Evolutionary conservation across 2,113 vertebrate genomes (phyloP), one percentile per base, ranked within the genome.

Genomic region (Osmerus mordax): DNA sequence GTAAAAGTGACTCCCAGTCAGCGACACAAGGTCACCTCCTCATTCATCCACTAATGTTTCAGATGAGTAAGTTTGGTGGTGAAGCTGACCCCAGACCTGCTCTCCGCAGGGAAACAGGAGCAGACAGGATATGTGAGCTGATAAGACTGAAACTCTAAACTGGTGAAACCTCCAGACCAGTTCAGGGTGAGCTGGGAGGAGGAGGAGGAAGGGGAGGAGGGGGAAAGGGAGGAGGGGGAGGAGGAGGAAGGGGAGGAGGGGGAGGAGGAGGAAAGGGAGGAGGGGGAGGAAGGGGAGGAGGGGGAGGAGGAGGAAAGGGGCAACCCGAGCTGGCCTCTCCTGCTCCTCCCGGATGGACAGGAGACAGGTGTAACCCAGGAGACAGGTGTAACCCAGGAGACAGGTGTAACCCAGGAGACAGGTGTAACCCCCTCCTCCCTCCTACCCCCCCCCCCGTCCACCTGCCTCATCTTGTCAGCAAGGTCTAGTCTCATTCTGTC

Each of bases 101-200:
- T 65, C 63, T 78, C 67, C 77, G 74, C 69, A 41, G 72, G 75
- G 76, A 79, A 68, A 23, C 71, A 29, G 72, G 78, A 69, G 70
- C 18, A 78, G 61, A 77, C 79, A 73, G 65, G 87, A 88, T 83
- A 89, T 80, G 81, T 81, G 87, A 89, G 80, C 74, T 77, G 88
- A 91, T 89, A 89, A 86, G 83, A 76, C 71, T 87, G 90, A 91
- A 90, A 92, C 85, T 77, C 78, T 76, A 88, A 83, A 77, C 84
- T 79, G 74, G 76, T 67, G 58, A 71, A 84, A 74, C 74, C 81
- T 74, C 67, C 65, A 36, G 81, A 81, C 66, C 66, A 74, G 66
- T 36, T 53, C 36, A 79, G 73, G 80, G 77, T 75, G 67, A 79
- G 79, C 73, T 21, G 9, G 68, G 79, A 73, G 23, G 41, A 67